A percentile compares a stretch with the other conserved stretches of the same genome.
Evolutionary conservation across 2,797 vertebrate species (phyloP).

Genomic region (Valencia hispanica): DNA sequence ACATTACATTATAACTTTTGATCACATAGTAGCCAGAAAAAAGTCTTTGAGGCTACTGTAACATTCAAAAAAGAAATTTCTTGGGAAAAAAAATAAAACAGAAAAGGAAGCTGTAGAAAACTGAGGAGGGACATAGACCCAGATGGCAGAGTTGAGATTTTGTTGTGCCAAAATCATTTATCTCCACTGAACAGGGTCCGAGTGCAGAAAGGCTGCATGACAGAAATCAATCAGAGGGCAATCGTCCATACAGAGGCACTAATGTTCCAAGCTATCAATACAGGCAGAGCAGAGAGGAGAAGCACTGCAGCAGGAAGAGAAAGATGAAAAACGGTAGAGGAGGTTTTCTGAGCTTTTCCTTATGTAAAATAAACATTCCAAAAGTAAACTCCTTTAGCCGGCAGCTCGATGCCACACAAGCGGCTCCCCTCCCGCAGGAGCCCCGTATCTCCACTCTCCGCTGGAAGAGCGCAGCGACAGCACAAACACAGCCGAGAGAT

Average conservation of each 20-base stretch:
- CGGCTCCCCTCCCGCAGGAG: too few relatives aligned
- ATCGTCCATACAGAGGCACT: constrained; percentile 69
- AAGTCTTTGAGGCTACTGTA: neutral
- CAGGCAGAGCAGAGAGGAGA: constrained; percentile 24
- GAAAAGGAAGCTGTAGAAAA: neutral
- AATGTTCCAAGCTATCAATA: constrained; percentile 66
- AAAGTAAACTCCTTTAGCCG: neutral
- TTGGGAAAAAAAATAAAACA: neutral
- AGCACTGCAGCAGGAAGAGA: neutral
- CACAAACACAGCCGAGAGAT: too few relatives aligned
- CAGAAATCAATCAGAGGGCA: constrained; percentile 78
- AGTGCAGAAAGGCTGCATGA: constrained; percentile 65
- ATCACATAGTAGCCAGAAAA: neutral
- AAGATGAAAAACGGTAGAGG: constrained; percentile 5
- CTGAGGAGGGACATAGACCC: constrained; percentile 9
- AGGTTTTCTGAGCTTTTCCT: constrained; percentile 1
- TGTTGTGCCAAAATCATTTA: constrained; percentile 71
- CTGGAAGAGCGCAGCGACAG: too few relatives aligned
- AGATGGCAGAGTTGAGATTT: constrained; percentile 52
- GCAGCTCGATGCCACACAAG: constrained; percentile 13
- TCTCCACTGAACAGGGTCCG: constrained; percentile 64
- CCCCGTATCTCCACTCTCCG: too few relatives aligned
- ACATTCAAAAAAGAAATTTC: neutral
- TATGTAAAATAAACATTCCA: constrained; percentile 2
- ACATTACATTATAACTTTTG: neutral